Evolutionary conservation across 2,113 vertebrate species (phyloP).

Genomic region (Oreamnos americanus): DNA sequence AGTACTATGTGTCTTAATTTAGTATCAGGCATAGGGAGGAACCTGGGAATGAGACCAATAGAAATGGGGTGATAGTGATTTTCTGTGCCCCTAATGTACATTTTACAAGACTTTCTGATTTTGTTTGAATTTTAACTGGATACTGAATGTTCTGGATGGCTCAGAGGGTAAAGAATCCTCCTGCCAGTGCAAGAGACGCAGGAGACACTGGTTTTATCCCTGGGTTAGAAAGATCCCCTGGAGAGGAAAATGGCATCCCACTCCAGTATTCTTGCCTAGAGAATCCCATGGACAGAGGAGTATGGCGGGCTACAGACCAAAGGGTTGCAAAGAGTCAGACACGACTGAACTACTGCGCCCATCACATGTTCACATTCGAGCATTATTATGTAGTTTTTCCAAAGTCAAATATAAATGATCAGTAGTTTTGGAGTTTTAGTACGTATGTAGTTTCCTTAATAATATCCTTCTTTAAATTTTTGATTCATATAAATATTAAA

Average conservation of each 20-base stretch:
- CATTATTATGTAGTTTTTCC: background rate
- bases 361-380: background rate
- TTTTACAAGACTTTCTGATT: background rate
- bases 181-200: background rate
- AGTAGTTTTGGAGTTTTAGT: background rate
- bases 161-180: background rate
- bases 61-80: background rate
- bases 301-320: background rate
- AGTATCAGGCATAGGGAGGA: background rate
- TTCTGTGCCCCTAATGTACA: background rate
- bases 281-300: background rate
- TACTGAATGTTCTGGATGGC: background rate
- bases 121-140: background rate
- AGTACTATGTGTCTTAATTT: fast-evolving
- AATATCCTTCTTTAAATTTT: background rate
- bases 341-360: background rate
- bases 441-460: background rate
- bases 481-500: background rate
- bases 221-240: background rate
- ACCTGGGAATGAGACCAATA: too few species aligned
- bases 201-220: background rate
- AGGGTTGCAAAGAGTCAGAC: background rate
- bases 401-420: background rate
- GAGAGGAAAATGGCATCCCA: background rate
- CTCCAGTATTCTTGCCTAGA: background rate